Evolutionary conservation across 2,888 invertebrate species (phyloP).

Genomic region (Euspilapteryx auroguttella): DNA sequence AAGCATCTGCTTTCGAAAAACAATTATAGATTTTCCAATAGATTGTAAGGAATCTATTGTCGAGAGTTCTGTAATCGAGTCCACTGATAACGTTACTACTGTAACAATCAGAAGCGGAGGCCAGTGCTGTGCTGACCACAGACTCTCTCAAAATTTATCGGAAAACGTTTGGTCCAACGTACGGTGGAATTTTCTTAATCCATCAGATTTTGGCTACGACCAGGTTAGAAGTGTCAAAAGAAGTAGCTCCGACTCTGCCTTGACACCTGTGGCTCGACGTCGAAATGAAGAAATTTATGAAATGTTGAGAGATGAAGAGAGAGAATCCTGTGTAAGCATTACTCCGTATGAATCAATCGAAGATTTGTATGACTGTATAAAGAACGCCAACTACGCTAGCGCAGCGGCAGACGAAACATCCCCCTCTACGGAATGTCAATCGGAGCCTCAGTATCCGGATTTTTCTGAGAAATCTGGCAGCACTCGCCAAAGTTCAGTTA

Average conservation of each 20-base stretch:
- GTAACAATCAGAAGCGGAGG: constrained; percentile 36
- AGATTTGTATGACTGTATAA: constrained; percentile 52
- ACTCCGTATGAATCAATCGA: constrained; percentile 55
- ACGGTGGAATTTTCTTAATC: constrained; percentile 48
- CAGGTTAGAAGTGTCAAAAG: constrained; percentile 42
- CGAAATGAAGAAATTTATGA: constrained; percentile 48
- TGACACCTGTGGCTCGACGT: constrained; percentile 33
- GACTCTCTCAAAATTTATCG: constrained; percentile 44
- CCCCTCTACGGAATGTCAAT: constrained; percentile 41
- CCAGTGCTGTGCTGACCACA: constrained; percentile 47
- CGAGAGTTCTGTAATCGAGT: constrained; percentile 32
- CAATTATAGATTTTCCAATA: constrained; percentile 40
- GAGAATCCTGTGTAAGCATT: constrained; percentile 45
- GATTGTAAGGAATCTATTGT: constrained; percentile 34
- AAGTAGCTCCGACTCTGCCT: constrained; percentile 46
- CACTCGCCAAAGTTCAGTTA: constrained; percentile 42
- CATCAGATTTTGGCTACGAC: constrained; percentile 47
- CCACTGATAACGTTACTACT: constrained; percentile 36
- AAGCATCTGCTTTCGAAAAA: constrained; percentile 29
- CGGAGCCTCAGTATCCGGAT: constrained; percentile 43
- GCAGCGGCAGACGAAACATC: constrained; percentile 39
- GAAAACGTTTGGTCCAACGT: constrained; percentile 55
- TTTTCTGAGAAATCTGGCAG: constrained; percentile 41
- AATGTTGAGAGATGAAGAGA: constrained; percentile 30
- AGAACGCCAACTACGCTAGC: constrained; percentile 41